phyloP scores from a whole-genome alignment of 2,797 vertebrate species.

The Balearica regulorum region DNA sequence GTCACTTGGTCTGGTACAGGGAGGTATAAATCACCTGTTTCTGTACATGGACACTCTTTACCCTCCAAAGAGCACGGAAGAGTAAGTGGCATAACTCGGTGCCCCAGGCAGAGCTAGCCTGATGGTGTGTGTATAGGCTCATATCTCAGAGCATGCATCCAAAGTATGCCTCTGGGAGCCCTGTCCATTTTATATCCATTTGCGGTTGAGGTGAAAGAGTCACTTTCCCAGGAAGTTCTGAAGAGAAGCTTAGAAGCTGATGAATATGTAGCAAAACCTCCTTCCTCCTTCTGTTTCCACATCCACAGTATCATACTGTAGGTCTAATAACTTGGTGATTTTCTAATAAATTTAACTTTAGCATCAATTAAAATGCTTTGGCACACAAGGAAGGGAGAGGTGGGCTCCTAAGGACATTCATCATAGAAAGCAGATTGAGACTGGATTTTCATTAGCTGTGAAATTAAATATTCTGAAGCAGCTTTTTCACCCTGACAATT shows the following conservation, averaged over 20 bases:
- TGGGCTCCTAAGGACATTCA: not conserved
- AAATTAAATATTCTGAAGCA: constrained; percentile 22
- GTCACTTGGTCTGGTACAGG: not conserved
- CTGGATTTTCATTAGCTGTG: constrained; percentile 21
- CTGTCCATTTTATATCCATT: not conserved
- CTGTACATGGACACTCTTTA: not conserved
- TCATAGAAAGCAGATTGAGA: not conserved
- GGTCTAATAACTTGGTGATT: not conserved
- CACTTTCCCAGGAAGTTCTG: not conserved
- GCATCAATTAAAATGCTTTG: not conserved
- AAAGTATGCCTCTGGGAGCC: not conserved
- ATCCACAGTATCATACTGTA: not conserved
- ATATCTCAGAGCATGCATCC: not conserved
- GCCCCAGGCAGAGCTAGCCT: not conserved
- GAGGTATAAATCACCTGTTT: not conserved
- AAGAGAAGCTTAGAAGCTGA: not conserved
- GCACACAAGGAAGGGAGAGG: not conserved
- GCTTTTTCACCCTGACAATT: constrained; percentile 8
- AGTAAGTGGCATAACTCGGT: not conserved
- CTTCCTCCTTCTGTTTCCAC: not conserved
- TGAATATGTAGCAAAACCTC: not conserved
- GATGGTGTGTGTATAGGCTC: not conserved
- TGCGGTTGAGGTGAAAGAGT: not conserved
- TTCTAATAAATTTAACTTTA: constrained; percentile 18
- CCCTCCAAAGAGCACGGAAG: not conserved